phyloP scores from a whole-genome alignment of 2,113 vertebrate genomes.

The Trachemys scripta region DNA sequence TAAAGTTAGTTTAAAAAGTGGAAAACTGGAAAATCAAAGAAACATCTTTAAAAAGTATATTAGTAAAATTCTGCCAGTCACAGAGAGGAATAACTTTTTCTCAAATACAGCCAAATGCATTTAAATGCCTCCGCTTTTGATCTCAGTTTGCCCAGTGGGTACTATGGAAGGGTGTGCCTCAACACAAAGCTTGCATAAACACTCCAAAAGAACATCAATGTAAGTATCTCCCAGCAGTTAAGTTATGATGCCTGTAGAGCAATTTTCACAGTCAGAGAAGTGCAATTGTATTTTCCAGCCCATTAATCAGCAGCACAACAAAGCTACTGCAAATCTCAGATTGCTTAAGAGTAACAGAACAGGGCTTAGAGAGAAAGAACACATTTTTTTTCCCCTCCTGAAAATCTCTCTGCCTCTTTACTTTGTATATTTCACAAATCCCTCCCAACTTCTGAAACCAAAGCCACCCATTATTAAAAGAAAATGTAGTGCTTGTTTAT shows the following conservation, averaged over 20 bases:
- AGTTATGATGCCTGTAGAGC: conserved; percentile 87
- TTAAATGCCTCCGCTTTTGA: background rate
- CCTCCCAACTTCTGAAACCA: conserved; percentile 70
- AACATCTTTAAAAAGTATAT: background rate
- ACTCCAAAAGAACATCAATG: conserved; percentile 84
- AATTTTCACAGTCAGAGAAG: conserved; percentile 88
- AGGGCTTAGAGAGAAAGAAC: background rate
- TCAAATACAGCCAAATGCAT: background rate
- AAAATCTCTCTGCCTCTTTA: background rate
- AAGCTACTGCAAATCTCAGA: conserved; percentile 54
- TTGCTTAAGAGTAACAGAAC: conserved; percentile 5
- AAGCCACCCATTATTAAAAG: conserved; percentile 53
- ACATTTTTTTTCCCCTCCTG: conserved; percentile 58
- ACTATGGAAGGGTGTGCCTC: conserved; percentile 44
- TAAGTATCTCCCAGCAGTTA: conserved; percentile 83
- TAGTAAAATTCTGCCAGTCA: background rate
- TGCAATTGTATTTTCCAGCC: conserved; percentile 90
- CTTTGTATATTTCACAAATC: conserved; percentile 38
- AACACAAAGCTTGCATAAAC: conserved; percentile 26
- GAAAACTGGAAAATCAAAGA: background rate
- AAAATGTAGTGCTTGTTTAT: conserved; percentile 85
- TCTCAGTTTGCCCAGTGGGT: background rate
- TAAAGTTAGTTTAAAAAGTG: background rate
- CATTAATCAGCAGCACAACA: conserved; percentile 85
- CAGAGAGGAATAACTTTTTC: background rate